Evolutionary conservation across 2,797 vertebrate species (phyloP).

Genomic region (Lacerta bilineata): DNA sequence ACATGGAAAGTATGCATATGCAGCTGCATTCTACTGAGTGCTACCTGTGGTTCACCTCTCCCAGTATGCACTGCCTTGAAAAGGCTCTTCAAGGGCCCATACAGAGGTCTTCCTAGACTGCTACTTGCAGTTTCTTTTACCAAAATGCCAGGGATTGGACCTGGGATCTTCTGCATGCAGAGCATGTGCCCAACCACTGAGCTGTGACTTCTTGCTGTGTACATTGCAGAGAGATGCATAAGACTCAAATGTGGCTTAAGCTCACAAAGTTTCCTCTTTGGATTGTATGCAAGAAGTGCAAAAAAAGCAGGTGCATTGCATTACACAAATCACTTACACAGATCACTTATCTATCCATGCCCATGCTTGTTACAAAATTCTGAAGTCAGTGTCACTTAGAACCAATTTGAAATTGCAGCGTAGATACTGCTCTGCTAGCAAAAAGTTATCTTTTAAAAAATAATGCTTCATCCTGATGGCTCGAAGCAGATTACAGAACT

Average conservation of each 20-base stretch:
- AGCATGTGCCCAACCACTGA: not conserved
- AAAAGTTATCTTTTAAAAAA: not conserved
- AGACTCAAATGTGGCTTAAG: not conserved
- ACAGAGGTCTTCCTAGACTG: not conserved
- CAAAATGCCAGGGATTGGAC: not conserved
- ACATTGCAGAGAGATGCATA: not conserved
- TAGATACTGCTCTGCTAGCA: not conserved
- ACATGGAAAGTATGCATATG: not conserved
- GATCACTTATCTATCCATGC: not conserved
- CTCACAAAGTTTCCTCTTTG: not conserved
- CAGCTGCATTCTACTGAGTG: not conserved
- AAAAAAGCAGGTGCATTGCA: not conserved
- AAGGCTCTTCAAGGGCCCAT: not conserved
- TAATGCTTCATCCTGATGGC: not conserved
- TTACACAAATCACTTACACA: not conserved
- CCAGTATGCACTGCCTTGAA: not conserved
- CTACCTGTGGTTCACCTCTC: not conserved
- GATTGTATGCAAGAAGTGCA: not conserved
- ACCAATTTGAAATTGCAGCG: not conserved
- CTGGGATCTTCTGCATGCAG: not conserved
- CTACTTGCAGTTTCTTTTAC: not conserved
- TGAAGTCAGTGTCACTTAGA: not conserved
- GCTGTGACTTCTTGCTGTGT: not conserved
- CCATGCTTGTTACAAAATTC: not conserved
- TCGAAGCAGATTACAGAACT: not conserved